These are phyloP conservation scores for Phainopepla nitens DNA, from an alignment of 2,113 vertebrate genomes.

Conservation along the genomic window DNA sequence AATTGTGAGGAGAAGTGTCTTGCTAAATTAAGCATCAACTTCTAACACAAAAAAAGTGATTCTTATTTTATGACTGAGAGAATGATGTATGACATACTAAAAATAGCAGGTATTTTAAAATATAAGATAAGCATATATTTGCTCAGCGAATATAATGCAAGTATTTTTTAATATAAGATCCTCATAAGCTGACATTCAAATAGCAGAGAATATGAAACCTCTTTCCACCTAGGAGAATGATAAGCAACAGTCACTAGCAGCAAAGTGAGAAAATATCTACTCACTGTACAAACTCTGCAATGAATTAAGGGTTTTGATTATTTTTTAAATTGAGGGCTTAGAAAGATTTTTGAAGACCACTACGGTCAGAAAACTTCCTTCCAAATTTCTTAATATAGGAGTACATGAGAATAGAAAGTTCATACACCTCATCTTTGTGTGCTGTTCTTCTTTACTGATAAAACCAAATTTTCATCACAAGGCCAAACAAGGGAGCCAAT, in stretches of 20 bases:
- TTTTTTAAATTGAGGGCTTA: neutral
- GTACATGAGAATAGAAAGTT: neutral
- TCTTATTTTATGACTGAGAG: neutral
- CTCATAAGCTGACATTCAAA: neutral
- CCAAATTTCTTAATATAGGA: neutral
- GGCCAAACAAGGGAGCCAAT: neutral
- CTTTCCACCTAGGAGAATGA: neutral
- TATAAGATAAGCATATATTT: neutral
- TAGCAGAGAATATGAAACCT: neutral
- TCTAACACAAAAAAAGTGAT: neutral
- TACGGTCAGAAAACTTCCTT: neutral
- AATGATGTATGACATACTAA: neutral
- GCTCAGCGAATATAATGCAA: neutral
- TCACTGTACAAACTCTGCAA: neutral
- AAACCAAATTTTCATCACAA: neutral
- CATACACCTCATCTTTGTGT: neutral
- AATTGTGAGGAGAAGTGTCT: neutral
- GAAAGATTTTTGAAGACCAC: neutral
- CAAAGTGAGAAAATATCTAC: neutral
- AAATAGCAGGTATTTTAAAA: neutral
- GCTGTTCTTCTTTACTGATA: neutral
- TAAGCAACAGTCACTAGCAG: neutral
- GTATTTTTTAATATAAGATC: neutral
- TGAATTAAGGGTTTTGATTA: conserved; percentile 39
- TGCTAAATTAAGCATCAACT: neutral